Evolutionary conservation across 1,140 invertebrate genomes (phyloP), one percentile per base, ranked within the genome.

Genomic region (Zaprionus capensis): DNA sequence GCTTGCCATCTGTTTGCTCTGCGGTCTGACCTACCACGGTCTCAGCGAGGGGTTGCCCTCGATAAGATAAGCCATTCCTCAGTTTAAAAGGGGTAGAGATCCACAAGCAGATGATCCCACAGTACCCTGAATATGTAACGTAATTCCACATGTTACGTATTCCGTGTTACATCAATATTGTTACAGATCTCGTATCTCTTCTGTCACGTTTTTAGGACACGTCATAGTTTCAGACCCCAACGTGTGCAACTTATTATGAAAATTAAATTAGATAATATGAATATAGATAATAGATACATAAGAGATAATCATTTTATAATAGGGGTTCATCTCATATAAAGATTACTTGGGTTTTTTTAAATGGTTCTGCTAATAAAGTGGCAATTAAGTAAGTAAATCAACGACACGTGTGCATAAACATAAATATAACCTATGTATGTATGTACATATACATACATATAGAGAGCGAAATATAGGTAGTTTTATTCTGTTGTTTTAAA

Each of bases 11-110:
- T 56, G 15, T 56, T 66, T 64, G 28, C 17, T 61, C 49, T 31
- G 11, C 22, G 11, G 15, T 57, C 44, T 72, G 63, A n/a, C 44
- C 17, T 53, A 55, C 4, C 24, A 73, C n/a, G 15, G 24, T 17
- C 24, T 20, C 11, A 38, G 46, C 46, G 20, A 51, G 46, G 46
- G 46, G 46, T 51, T 24, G 20, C 46, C 46, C 31, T 4, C 22
- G 34, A 59, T 59, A 41, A 59, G 34, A 59, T 41, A 38, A 51
- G 12, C 5, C 20, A 22, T 22, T 4, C 20, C 12, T 12, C 0
- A 22, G 11, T 51, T 14, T 24, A 14, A 5, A 5, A 12, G 20
- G 22, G n/a, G n/a, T 17, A 9, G n/a, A n/a, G 12, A 17, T 46
- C n/a, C 3, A 46, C 15, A 17, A 4, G 6, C 7, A 17, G 2